These are phyloP conservation scores for Ptiloglossa arizonensis DNA, from an alignment of 1,140 invertebrate species.

Conservation along the genomic window DNA sequence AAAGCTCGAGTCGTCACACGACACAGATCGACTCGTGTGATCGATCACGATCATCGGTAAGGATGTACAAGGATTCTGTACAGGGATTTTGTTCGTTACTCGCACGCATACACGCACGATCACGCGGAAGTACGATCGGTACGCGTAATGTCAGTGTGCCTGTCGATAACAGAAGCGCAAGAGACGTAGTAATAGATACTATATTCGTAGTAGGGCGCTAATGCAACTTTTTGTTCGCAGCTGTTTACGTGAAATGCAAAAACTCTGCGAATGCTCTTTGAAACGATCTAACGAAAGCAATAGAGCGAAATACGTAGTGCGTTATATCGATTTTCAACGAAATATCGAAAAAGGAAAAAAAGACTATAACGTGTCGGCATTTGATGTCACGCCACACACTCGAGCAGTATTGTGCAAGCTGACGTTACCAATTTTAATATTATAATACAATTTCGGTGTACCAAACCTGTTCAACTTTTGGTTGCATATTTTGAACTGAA, in stretches of 20 bases:
- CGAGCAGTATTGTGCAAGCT: not conserved
- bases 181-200: not conserved
- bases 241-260: not conserved
- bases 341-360: not conserved
- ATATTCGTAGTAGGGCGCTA: not conserved
- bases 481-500: not conserved
- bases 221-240: not conserved
- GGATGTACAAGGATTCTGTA: slow-evolving; percentile 70
- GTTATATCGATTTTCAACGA: not conserved
- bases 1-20: slow-evolving; percentile 37
- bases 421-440: not conserved
- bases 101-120: slow-evolving; percentile 58
- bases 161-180: not conserved
- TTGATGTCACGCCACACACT: not conserved
- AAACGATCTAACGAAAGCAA: not conserved
- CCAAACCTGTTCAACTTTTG: not conserved
- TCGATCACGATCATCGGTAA: slow-evolving; percentile 47
- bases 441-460: not conserved
- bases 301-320: not conserved
- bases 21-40: slow-evolving; percentile 46
- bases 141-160: slow-evolving; percentile 28
- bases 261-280: not conserved
- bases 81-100: slow-evolving; percentile 66
- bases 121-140: slow-evolving; percentile 46
- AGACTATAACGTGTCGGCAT: not conserved